Base-by-base conservation (phyloP, 1,140 invertebrate genomes). In the Apis dorsata region DNA sequence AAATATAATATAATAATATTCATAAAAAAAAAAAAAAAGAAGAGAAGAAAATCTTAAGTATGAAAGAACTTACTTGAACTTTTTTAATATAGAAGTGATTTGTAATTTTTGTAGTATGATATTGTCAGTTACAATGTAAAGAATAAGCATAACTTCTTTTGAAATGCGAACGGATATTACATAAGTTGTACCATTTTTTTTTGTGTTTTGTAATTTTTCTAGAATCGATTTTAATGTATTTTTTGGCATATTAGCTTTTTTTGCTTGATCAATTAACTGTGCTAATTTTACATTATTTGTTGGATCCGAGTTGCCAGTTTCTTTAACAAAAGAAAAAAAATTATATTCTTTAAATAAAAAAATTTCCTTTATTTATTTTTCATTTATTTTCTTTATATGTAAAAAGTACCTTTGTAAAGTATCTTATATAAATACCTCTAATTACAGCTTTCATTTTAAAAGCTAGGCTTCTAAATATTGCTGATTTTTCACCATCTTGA, bases 181-280 rank as follows among this genome's bases (percentile, higher is more conserved):
- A 81, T 93, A 83, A 5, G 88, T 86, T 75, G 94, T 92, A 13
- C 79, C 68, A 59, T 92, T 91, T 5, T 86, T 88, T 60, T 94
- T 93, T 19, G 87, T 66, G 17, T 86, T 90, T 76, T 94, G 89
- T 21, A 94, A 90, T 88, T 92, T 95, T 87, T 95, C 95, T 0
- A 97, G 88, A 21, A 94, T 92, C 90, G 90, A 94, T 83, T 96
- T 95, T 79, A 97, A 94, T 0, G 95, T 94, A 3, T 95, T 91
- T 21, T 85, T 72, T 5, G 96, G 95, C 94, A 97, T 95, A 86
- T 95, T 95, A 24, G 92, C 92, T 73, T 95, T 95, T 81, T 94
- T 94, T 3, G 95, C 95, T 88, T 95, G 91, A 44, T 95, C 95
- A 62, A 97, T 94, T 34, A 95, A 84, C 70, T 94, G 93, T 13